phyloP scores from a whole-genome alignment of 1,140 invertebrate genomes.

The Lucilia cuprina region DNA sequence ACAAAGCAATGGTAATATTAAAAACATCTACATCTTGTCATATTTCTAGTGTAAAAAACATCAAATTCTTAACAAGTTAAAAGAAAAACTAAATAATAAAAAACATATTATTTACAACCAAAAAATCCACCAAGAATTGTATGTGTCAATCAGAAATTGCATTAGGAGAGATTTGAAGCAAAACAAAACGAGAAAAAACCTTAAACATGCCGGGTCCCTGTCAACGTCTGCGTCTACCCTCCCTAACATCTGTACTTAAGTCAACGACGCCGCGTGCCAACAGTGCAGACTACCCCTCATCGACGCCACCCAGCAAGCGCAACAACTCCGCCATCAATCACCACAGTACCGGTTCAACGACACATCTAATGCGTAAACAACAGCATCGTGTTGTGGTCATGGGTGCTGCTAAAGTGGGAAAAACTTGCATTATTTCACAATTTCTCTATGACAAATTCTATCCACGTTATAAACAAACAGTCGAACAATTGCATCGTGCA shows the following conservation, averaged over 20 bases:
- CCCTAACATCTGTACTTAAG: slow-evolving; percentile 44
- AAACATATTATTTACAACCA: too few species aligned
- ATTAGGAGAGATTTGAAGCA: not conserved
- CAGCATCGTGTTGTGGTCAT: slow-evolving; percentile 61
- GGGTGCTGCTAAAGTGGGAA: slow-evolving; percentile 67
- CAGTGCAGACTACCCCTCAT: slow-evolving; percentile 27
- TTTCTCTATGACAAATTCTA: slow-evolving; percentile 69
- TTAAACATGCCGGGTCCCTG: slow-evolving; percentile 35
- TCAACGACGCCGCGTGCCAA: slow-evolving; percentile 26
- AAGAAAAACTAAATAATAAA: too few species aligned
- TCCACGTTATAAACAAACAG: slow-evolving; percentile 66
- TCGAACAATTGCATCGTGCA: slow-evolving; percentile 68
- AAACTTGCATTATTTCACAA: slow-evolving; percentile 69
- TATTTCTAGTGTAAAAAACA: too few species aligned
- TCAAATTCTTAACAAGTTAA: too few species aligned
- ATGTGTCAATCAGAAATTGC: not conserved
- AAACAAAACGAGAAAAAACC: too few species aligned
- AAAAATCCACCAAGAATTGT: not conserved
- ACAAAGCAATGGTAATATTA: too few species aligned
- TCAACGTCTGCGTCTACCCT: slow-evolving; percentile 51
- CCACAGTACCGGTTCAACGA: not conserved
- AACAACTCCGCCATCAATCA: not conserved
- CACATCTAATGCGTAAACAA: slow-evolving; percentile 48
- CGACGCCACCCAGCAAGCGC: not conserved
- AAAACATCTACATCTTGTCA: too few species aligned